A percentile compares a stretch with the other conserved stretches of the same genome.
phyloP scores from a whole-genome alignment of 2,113 vertebrate species.

The Bubalus kerabau region DNA sequence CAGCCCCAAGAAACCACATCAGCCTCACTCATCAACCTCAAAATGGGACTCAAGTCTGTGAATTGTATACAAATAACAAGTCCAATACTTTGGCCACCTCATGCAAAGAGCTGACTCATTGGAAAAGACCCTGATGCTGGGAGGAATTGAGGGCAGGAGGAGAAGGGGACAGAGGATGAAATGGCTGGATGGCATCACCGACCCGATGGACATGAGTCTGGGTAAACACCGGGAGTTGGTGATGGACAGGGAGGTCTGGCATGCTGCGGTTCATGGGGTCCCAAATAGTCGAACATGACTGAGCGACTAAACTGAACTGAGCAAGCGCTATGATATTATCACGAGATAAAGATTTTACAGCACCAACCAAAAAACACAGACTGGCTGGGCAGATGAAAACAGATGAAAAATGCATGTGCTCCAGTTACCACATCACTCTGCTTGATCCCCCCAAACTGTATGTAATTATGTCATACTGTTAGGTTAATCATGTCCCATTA shows the following conservation, averaged over 20 bases:
- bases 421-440: not conserved
- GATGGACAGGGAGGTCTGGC: no score
- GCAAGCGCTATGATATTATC: not conserved
- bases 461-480: not conserved
- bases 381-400: not conserved
- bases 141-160: no score
- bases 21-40: not conserved
- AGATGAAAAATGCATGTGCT: not conserved
- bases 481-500: not conserved
- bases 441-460: not conserved
- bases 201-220: no score
- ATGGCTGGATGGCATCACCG: no score
- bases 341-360: not conserved
- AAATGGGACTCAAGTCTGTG: not conserved
- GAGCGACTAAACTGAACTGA: no score
- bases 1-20: not conserved
- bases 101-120: no score
- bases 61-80: not conserved
- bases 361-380: not conserved
- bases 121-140: no score
- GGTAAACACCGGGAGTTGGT: no score
- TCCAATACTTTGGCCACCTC: no score
- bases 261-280: no score
- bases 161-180: no score
- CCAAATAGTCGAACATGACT: no score